These are phyloP conservation scores for Enoplolaimus lenunculus DNA, from an alignment of 2,888 invertebrate species.

Conservation along the genomic window DNA sequence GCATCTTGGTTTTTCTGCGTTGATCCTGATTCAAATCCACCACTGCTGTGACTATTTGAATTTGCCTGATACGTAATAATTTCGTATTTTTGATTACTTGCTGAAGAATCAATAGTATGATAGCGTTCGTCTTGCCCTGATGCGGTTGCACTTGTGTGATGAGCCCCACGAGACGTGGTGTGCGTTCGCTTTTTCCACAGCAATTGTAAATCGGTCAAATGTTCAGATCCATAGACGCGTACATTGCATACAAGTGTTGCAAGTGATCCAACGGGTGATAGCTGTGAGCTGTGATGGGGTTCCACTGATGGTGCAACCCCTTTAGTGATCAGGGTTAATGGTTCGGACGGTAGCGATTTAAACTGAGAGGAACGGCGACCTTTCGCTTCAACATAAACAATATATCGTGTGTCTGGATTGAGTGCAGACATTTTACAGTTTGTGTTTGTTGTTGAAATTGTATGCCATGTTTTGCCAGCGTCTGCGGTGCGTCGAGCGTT, in stretches of 20 bases:
- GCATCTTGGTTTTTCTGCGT: no score
- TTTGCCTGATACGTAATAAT: background rate
- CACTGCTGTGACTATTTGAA: no score
- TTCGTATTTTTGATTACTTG: slow-evolving; percentile 10
- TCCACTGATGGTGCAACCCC: slow-evolving; percentile 6
- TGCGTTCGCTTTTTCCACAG: slow-evolving; percentile 2
- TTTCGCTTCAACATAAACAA: slow-evolving; percentile 25
- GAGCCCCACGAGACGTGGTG: background rate
- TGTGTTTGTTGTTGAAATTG: background rate
- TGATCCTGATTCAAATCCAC: no score
- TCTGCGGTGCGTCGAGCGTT: no score
- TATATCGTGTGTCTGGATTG: slow-evolving; percentile 23
- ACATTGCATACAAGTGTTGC: slow-evolving; percentile 24
- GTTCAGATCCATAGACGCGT: slow-evolving; percentile 8
- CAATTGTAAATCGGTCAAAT: background rate
- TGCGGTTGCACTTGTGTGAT: background rate
- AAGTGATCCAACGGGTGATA: slow-evolving; percentile 18
- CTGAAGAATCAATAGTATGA: no score
- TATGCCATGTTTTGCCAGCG: slow-evolving; percentile 4
- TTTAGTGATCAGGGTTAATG: slow-evolving; percentile 23
- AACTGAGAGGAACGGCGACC: slow-evolving; percentile 15
- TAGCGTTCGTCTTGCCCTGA: no score
- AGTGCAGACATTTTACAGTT: slow-evolving; percentile 17
- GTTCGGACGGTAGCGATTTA: slow-evolving; percentile 24
- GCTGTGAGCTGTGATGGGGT: slow-evolving; percentile 17